Base-by-base conservation (phyloP, 1,140 invertebrate genomes). In the Centruroides vittatus region DNA sequence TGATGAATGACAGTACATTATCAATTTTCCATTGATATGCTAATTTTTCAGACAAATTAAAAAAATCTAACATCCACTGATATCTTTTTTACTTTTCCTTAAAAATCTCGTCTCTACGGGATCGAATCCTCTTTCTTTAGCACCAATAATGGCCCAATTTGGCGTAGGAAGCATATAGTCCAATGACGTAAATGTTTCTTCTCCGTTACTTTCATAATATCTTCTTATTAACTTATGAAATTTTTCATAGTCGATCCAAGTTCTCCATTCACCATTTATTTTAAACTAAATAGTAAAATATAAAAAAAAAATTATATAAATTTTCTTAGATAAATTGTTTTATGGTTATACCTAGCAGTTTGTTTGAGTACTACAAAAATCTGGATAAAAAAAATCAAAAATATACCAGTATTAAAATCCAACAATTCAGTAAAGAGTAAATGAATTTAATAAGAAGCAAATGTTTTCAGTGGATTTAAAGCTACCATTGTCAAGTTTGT, bases 171-270 rank as follows among this genome's bases (percentile, higher is more conserved):
- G 72, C 71, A 79, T 76, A 67, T 83, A 83, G 67, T 83, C 81
- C 63, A 73, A 58, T 3, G 79, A 74, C 34, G 74, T 73, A 67
- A 83, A 83, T 35, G 72, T 74, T 61, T 69, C 65, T 56, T 63
- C 58, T 47, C 74, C 75, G 49, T 72, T 65, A 61, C 70, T 73
- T 35, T 69, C 64, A 60, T 74, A 72, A 65, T 74, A 79, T 35
- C 69, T 62, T 36, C 71, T 60, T 3, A 80, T 65, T 1, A 83
- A 69, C 41, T 76, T 58, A 66, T 81, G 79, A 67, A 82, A 83
- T 62, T 75, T 78, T 3, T 75, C 73, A 68, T 83, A 83, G 68
- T 83, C 78, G 57, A 83, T 83, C 81, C 82, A 83, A 13, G 82
- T 83, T 67, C 76, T 73, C 82, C 82, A 83, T 61, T 76, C 70